Base-by-base conservation (phyloP, 2,113 vertebrate genomes). In the Azemiops feae region DNA sequence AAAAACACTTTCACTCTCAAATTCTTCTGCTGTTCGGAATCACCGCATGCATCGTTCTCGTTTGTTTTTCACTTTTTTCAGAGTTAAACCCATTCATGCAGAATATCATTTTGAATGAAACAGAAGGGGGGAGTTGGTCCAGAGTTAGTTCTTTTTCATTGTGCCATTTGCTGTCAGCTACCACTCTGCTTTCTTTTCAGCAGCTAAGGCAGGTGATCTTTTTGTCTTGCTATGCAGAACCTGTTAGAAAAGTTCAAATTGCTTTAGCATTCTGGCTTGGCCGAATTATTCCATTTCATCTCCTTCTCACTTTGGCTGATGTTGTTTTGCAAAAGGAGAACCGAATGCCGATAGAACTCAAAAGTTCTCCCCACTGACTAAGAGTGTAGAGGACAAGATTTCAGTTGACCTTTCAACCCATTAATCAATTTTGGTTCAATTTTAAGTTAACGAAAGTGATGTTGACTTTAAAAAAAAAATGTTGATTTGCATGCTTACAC, bases 171-270 rank as follows among this genome's bases (percentile, higher is more conserved):
- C 87, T 45, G 91, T 74, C 30, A 90, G 58, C 64, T 96, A 45
- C 91, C 96, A 39, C 92, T 96, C 96, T 94, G 94, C 95, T 97
- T 96, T 96, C 93, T 85, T 94, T 93, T 95, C 96, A 95, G 60
- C 93, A 94, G 94, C 27, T 95, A 94, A 95, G 96, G 92, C 87
- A 96, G 95, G 90, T 96, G 93, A 96, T 89, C 95, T 94, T 23
- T 95, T 92, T 95, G 87, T n/a, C 69, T 50, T 16, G 11, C 0
- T 74, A 39, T 95, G 91, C 90, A 34, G 92, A 90, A 90, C n/a
- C 20, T 92, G 93, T 58, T 88, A 91, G 34, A 95, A 39, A 93
- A 93, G 89, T 92, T 57, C 64, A 45, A 58, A 60, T 94, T 93
- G 90, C 91, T 91, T 95, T 39, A 86, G 91, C 53, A 14, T 93